These are phyloP conservation scores for Volucella inflata DNA, from an alignment of 2,888 invertebrate genomes.

Conservation along the genomic window DNA sequence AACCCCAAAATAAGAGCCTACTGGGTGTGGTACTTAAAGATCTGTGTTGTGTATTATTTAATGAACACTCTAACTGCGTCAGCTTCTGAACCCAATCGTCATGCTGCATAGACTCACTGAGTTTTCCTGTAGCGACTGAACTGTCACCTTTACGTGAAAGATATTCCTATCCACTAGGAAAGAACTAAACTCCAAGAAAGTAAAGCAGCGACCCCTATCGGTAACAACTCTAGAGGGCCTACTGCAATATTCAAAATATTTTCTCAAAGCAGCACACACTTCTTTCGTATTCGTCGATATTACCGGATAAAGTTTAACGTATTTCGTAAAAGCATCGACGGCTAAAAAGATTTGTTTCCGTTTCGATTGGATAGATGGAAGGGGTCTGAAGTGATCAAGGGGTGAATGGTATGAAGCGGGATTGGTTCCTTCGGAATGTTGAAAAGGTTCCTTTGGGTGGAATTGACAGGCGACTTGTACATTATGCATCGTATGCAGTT, in stretches of 20 bases:
- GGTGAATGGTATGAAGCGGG: conserved; percentile 19
- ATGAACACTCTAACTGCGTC: too few species aligned
- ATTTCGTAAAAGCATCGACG: conserved; percentile 31
- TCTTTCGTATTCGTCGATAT: conserved; percentile 4
- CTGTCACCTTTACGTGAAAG: conserved; percentile 72
- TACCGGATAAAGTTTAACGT: neutral
- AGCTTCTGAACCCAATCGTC: too few species aligned
- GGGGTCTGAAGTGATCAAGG: conserved; percentile 38
- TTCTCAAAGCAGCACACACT: neutral
- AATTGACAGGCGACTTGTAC: conserved; percentile 11
- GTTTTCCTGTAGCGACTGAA: too few species aligned
- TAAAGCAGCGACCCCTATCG: conserved; percentile 62
- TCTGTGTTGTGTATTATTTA: too few species aligned
- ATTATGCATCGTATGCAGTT: conserved; percentile 45
- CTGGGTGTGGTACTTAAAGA: too few species aligned
- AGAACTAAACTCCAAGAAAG: conserved; percentile 78
- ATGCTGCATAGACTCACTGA: too few species aligned
- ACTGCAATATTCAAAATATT: conserved; percentile 24
- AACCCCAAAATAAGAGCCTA: conserved; percentile 77
- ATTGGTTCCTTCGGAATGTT: conserved; percentile 32
- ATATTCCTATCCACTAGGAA: conserved; percentile 74
- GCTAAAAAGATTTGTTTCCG: conserved; percentile 21
- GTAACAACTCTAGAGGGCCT: conserved; percentile 18
- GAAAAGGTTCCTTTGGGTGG: conserved; percentile 1
- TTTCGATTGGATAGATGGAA: conserved; percentile 19